Evolutionary conservation across 2,888 invertebrate species (phyloP).

Genomic region (Aspidapion aeneum): DNA sequence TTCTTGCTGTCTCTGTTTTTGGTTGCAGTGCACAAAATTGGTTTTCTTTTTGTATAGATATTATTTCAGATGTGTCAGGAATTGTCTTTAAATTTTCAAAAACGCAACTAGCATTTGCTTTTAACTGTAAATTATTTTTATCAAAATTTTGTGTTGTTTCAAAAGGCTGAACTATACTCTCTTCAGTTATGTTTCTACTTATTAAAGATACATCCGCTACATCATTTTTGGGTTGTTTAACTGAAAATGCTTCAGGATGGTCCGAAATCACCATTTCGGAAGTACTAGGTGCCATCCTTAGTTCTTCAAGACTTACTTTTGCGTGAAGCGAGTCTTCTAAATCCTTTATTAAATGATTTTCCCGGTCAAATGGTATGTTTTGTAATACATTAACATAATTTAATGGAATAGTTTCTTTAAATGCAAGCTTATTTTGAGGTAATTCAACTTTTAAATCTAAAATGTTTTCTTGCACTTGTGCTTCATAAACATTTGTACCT

Average conservation of each 20-base stretch:
- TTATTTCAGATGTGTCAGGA: conserved; percentile 6
- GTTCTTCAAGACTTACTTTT: conserved; percentile 38
- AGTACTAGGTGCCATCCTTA: conserved; percentile 30
- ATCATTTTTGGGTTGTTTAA: conserved; percentile 1
- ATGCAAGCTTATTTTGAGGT: conserved; percentile 28
- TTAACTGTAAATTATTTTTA: conserved; percentile 8
- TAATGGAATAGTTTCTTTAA: conserved; percentile 28
- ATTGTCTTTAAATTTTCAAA: conserved; percentile 13
- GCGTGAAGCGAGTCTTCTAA: conserved; percentile 26
- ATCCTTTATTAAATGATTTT: conserved; percentile 14
- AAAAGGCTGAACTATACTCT: conserved; percentile 13
- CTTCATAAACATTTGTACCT: conserved; percentile 36
- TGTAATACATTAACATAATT: conserved; percentile 29
- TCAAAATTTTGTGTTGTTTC: conserved; percentile 5
- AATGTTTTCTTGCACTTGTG: conserved; percentile 32
- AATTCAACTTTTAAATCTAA: conserved; percentile 19
- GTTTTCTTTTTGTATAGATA: conserved; percentile 13
- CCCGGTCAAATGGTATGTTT: conserved; percentile 31
- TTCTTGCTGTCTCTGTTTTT: conserved; percentile 8
- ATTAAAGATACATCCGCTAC: not conserved
- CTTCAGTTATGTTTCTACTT: conserved; percentile 15
- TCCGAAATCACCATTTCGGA: conserved; percentile 9
- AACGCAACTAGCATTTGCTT: conserved; percentile 11
- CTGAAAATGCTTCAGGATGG: conserved; percentile 12
- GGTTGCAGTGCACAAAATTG: conserved; percentile 6